Evolutionary conservation across 1,140 invertebrate species (phyloP).

Genomic region (Tetragonula clypearis): DNA sequence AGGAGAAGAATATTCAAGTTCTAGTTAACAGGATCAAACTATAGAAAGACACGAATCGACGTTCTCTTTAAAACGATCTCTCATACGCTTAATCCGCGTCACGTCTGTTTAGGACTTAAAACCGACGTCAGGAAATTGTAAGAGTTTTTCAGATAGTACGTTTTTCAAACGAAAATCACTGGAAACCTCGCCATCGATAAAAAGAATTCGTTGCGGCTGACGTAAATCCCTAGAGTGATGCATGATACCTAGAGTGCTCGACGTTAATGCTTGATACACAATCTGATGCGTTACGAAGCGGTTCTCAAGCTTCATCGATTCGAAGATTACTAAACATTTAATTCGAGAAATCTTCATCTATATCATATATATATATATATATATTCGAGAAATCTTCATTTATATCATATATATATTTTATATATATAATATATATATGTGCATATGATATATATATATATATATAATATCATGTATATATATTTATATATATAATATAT

Average conservation of each 20-base stretch:
- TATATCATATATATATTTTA: too few relatives aligned
- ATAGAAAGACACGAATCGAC: neutral
- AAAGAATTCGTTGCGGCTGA: conserved; percentile 25
- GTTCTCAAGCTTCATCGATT: neutral
- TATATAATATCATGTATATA: too few relatives aligned
- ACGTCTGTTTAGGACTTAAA: neutral
- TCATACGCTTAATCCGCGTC: neutral
- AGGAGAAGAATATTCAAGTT: neutral
- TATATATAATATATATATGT: too few relatives aligned
- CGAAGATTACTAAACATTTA: neutral
- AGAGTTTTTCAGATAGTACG: neutral
- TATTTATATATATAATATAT: too few relatives aligned
- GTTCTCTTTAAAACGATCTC: neutral
- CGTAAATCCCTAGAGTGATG: conserved; percentile 53
- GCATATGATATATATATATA: too few relatives aligned
- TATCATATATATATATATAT: too few relatives aligned
- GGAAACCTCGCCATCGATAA: neutral
- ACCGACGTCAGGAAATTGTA: conserved; percentile 9
- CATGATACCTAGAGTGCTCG: conserved; percentile 1
- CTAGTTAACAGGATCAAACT: conserved; percentile 2
- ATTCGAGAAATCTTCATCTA: too few relatives aligned
- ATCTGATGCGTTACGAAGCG: neutral
- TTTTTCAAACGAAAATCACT: conserved; percentile 15
- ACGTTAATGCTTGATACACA: conserved; percentile 36
- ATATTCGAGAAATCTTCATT: too few relatives aligned